A percentile compares a stretch with the other conserved stretches of the same genome.
phyloP scores from a whole-genome alignment of 2,888 invertebrate genomes.

The Amiota communis region DNA sequence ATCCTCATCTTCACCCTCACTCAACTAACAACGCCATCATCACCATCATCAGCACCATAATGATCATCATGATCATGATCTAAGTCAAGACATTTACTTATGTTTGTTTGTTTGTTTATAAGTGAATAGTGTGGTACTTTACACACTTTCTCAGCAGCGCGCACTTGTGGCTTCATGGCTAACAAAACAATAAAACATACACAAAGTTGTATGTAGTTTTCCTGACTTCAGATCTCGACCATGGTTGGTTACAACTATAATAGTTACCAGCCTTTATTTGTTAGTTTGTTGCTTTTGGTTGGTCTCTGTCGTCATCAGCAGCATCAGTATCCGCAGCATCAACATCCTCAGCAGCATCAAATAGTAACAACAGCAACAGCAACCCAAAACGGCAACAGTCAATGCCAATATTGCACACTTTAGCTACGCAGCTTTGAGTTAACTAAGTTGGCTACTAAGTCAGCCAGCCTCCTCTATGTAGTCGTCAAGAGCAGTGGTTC shows the following conservation, averaged over 20 bases:
- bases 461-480: background rate
- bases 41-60: too few relatives aligned
- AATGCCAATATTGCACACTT: constrained; percentile 27
- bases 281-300: constrained; percentile 45
- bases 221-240: too few relatives aligned
- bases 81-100: too few relatives aligned
- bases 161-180: background rate
- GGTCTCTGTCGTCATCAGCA: constrained; percentile 34
- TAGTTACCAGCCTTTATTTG: constrained; percentile 23
- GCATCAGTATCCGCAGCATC: constrained; percentile 11
- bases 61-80: too few relatives aligned
- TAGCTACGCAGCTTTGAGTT: constrained; percentile 9
- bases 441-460: constrained; percentile 2
- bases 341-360: constrained; percentile 16
- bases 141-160: constrained; percentile 18
- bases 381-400: constrained; percentile 21
- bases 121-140: too few relatives aligned
- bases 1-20: too few relatives aligned
- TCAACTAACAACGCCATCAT: too few relatives aligned
- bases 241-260: too few relatives aligned
- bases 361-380: background rate
- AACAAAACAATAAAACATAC: background rate
- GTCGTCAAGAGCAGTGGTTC: too few relatives aligned
- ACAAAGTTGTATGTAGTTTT: too few relatives aligned
- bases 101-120: too few relatives aligned